Evolutionary conservation across 2,797 vertebrate genomes (phyloP).

Genomic region (Tamandua tetradactyla): DNA sequence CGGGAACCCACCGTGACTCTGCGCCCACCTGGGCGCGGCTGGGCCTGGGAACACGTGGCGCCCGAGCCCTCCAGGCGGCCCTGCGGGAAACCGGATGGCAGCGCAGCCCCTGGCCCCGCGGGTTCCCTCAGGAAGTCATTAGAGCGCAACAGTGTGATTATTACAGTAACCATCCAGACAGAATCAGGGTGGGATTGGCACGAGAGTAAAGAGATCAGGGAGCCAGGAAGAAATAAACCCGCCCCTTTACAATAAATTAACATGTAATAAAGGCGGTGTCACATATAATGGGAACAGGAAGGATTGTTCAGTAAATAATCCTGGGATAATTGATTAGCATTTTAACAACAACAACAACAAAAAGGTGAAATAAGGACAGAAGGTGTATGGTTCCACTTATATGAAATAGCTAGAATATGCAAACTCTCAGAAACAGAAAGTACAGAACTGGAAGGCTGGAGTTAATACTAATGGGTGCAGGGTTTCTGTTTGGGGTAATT

Average conservation of each 20-base stretch:
- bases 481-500: no score
- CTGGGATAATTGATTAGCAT: not conserved
- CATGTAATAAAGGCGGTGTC: not conserved
- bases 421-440: no score
- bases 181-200: not conserved
- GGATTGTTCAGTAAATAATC: not conserved
- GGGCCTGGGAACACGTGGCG: constrained; percentile 58
- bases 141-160: not conserved
- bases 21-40: constrained; percentile 44
- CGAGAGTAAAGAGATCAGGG: not conserved
- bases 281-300: not conserved
- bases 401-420: no score
- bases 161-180: constrained; percentile 2
- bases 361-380: no score
- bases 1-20: not conserved
- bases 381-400: no score
- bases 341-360: not conserved
- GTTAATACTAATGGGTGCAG: no score
- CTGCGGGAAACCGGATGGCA: not conserved
- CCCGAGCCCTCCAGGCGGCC: not conserved
- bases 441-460: no score
- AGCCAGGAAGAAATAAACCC: not conserved
- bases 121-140: not conserved
- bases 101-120: rapidly evolving
- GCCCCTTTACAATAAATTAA: not conserved